These are phyloP conservation scores for honey bee (Apis mellifera) DNA, from an alignment of 1,140 invertebrate genomes.

Conservation along the genomic window DNA sequence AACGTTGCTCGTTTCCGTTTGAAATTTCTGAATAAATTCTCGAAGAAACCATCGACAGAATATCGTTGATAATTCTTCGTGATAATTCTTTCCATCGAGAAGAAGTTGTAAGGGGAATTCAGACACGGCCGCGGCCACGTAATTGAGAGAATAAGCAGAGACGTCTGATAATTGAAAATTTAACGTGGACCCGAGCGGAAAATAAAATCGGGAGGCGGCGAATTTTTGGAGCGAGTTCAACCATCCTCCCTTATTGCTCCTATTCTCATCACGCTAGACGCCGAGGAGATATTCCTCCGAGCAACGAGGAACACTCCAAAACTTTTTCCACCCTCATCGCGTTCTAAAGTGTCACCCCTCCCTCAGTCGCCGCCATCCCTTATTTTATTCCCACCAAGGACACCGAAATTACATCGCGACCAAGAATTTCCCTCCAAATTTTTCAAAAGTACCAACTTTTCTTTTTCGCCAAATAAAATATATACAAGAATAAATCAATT, in stretches of 20 bases:
- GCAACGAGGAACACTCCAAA: not conserved
- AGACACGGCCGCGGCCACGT: not conserved
- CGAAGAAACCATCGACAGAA: too few species aligned
- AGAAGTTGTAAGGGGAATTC: not conserved
- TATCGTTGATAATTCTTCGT: too few species aligned
- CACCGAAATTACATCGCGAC: not conserved
- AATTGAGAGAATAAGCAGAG: conserved; percentile 40
- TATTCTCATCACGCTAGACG: conserved; percentile 18
- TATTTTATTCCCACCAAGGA: not conserved
- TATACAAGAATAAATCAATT: too few species aligned
- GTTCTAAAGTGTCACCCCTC: not conserved
- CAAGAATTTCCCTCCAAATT: not conserved
- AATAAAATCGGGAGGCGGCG: conserved; percentile 57
- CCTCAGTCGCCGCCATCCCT: too few species aligned
- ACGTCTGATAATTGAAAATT: conserved; percentile 58
- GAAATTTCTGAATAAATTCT: not conserved
- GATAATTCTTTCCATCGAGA: not conserved
- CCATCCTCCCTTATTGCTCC: conserved; percentile 41
- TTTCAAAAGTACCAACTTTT: too few species aligned
- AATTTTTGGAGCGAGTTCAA: conserved; percentile 63
- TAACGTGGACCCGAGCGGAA: conserved; percentile 34
- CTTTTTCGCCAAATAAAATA: too few species aligned
- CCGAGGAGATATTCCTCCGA: conserved; percentile 7
- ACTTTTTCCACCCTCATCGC: conserved; percentile 3
- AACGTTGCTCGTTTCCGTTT: not conserved